Percentiles rank a stretch among this genome's conserved stretches.
phyloP scores from a whole-genome alignment of 2,113 vertebrate species.

The Dipodomys spectabilis region DNA sequence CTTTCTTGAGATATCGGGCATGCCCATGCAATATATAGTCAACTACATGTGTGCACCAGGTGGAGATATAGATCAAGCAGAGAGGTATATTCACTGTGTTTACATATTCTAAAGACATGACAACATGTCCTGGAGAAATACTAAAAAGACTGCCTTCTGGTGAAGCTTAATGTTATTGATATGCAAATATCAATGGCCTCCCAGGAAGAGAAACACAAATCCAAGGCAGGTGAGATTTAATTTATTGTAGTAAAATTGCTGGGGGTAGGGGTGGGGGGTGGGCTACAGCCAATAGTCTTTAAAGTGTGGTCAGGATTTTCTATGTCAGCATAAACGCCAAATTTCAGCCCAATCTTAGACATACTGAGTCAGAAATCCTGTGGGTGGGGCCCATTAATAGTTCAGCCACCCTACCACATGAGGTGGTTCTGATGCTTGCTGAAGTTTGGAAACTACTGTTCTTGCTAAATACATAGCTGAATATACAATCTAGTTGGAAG shows the following conservation, averaged over 20 bases:
- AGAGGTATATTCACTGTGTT: neutral
- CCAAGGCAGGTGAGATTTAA: neutral
- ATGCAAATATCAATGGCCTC: slow-evolving; percentile 22
- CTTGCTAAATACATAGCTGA: neutral
- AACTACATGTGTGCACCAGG: slow-evolving; percentile 24
- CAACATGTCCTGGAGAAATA: slow-evolving; percentile 44
- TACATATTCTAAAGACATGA: slow-evolving; percentile 59
- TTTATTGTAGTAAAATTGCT: slow-evolving; percentile 15
- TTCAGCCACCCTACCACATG: neutral
- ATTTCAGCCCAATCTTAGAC: neutral
- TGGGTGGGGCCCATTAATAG: neutral
- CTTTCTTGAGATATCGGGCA: neutral
- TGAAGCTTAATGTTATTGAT: slow-evolving; percentile 29
- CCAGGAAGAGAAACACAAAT: slow-evolving; percentile 47
- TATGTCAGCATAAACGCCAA: neutral
- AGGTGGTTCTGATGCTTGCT: neutral
- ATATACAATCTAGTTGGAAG: neutral
- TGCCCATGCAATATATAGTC: neutral
- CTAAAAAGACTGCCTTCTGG: slow-evolving; percentile 18
- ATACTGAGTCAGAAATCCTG: slow-evolving; percentile 2
- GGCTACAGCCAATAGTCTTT: neutral
- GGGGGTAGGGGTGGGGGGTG: neutral
- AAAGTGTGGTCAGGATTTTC: neutral
- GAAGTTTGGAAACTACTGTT: neutral
- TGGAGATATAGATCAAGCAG: neutral